Evolutionary conservation across 2,888 invertebrate genomes (phyloP), one percentile per base, ranked within the genome.

Genomic region (Scaptomyza tumidula): DNA sequence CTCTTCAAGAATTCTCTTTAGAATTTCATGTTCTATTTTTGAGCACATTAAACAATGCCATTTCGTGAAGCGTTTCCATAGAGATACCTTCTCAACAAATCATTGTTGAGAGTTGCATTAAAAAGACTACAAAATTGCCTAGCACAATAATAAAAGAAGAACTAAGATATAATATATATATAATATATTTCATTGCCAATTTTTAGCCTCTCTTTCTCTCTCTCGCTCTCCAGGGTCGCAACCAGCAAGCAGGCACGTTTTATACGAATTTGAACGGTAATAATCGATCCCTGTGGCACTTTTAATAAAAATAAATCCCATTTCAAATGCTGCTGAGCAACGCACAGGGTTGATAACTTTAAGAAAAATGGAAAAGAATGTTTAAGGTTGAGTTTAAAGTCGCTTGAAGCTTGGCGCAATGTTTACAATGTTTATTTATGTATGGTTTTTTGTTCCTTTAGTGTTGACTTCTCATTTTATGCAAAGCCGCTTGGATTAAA

Each of bases 211-310:
- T 10, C 45, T 45, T 58, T 13, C 55, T 46, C 37, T 31, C 11
- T 53, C 54, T 31, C 10, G 33, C 54, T 57, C 62, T 67, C 50
- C 35, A 56, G 73, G 65, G 66, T 52, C 49, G 59, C 58, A 59
- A 56, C 35, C 45, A 14, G 59, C 53, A 48, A 68, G 49, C 78
- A 84, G 84, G 88, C 91, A 91, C 91, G 91, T 91, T 91, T 90
- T 88, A 90, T 91, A 86, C 87, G 91, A 90, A 85, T 91, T 91
- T 91, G 91, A 91, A 90, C 88, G 90, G 90, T 88, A 91, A 91
- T 91, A 91, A 91, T 91, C 91, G 91, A 91, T 91, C 91, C 91
- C 91, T 80, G 88, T 86, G 91, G 91, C 91, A 90, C 90, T 91
- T 91, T 88, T 31, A 60, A 16, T 54, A 52, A 53, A 62, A 82